phyloP scores from a whole-genome alignment of 30 jellyfish, hydroid and myxozoan genomes.

The Hydractinia symbiolongicarpus region DNA sequence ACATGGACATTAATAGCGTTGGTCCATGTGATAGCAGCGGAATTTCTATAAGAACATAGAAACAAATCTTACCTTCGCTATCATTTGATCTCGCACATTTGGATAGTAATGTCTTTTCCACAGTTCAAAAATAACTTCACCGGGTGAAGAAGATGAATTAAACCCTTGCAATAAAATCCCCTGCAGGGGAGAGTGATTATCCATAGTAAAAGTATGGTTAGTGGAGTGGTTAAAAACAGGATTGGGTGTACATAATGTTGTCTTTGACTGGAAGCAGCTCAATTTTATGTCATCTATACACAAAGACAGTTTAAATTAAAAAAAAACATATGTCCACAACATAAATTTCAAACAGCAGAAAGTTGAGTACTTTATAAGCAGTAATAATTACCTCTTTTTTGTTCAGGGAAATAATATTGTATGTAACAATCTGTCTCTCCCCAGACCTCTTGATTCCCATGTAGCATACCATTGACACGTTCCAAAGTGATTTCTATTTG shows the following conservation, averaged over 20 bases:
- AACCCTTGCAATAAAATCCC: constrained; percentile 34
- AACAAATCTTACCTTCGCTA: constrained; percentile 32
- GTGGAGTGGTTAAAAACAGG: constrained; percentile 50
- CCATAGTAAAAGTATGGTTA: constrained; percentile 29
- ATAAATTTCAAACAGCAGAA: too few species aligned
- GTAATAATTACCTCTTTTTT: not conserved
- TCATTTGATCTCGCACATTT: constrained; percentile 54
- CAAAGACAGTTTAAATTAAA: not conserved
- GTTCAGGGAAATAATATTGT: constrained; percentile 73
- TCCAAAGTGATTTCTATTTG: constrained; percentile 51
- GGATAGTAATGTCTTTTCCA: constrained; percentile 77
- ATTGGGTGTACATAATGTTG: constrained; percentile 59
- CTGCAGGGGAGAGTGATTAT: constrained; percentile 34
- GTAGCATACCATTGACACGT: constrained; percentile 9
- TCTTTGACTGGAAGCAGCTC: constrained; percentile 45
- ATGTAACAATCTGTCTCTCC: constrained; percentile 74
- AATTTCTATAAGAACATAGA: too few species aligned
- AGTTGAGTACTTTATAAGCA: too few species aligned
- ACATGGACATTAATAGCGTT: too few species aligned
- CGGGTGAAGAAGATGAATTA: not conserved
- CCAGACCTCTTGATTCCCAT: constrained; percentile 8
- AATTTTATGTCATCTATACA: not conserved
- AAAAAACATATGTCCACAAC: too few species aligned
- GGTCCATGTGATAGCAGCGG: too few species aligned
- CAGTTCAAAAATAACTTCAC: constrained; percentile 51